Conservation (phyloP, 2,888 invertebrate genomes). For the Callimorpha dominula region DNA sequence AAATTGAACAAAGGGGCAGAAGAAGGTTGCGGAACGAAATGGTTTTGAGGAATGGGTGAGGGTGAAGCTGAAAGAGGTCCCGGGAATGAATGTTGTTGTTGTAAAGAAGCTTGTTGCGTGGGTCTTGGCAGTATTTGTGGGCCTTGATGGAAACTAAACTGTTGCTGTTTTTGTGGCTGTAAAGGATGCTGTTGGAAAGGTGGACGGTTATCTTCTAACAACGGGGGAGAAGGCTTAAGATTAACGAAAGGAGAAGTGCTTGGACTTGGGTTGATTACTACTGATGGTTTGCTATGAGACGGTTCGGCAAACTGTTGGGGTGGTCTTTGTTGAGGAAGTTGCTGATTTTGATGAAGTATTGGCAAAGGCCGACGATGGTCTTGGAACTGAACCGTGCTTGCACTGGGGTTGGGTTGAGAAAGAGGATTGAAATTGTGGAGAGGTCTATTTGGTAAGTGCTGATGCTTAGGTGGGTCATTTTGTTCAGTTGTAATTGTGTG, state of each 20-base stretch:
- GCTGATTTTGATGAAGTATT: slow-evolving; percentile 75
- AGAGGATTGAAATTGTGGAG: slow-evolving; percentile 69
- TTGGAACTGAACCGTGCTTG: slow-evolving; percentile 71
- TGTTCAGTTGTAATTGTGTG: slow-evolving; percentile 84
- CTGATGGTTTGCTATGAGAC: slow-evolving; percentile 73
- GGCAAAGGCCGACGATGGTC: slow-evolving; percentile 71
- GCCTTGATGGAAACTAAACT: slow-evolving; percentile 81
- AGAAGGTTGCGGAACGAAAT: slow-evolving; percentile 79
- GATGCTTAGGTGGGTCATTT: slow-evolving; percentile 79
- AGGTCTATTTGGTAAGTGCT: slow-evolving; percentile 70
- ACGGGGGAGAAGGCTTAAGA: slow-evolving; percentile 80
- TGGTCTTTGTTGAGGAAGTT: slow-evolving; percentile 82
- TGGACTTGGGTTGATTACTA: slow-evolving; percentile 69
- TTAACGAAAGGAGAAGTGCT: slow-evolving; percentile 79
- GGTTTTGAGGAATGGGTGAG: slow-evolving; percentile 69
- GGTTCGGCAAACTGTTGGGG: slow-evolving; percentile 74
- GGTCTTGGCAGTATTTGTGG: slow-evolving; percentile 71
- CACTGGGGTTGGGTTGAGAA: slow-evolving; percentile 70
- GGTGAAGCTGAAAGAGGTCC: slow-evolving; percentile 64
- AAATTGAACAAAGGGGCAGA: slow-evolving; percentile 76
- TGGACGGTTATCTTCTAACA: slow-evolving; percentile 75
- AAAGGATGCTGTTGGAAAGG: slow-evolving; percentile 70
- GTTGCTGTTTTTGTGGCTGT: slow-evolving; percentile 71
- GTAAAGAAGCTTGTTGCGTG: slow-evolving; percentile 61
- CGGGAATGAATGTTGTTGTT: slow-evolving; percentile 67